Evolutionary conservation across 2,797 vertebrate species (phyloP).

Genomic region (Xenopus petersii): DNA sequence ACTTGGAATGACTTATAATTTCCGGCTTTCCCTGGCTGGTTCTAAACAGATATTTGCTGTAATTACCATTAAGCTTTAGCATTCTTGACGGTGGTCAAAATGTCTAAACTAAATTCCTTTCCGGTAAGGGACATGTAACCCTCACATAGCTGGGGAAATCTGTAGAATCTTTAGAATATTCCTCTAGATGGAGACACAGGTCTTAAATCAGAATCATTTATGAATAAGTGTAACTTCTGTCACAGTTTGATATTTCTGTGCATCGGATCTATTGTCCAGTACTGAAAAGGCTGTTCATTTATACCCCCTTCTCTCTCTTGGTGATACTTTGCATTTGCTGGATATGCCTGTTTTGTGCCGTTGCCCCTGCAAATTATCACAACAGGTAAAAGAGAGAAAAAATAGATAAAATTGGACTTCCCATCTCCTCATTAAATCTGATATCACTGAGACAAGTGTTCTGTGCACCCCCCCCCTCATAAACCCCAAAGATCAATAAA

Average conservation of each 20-base stretch:
- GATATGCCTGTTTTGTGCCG: neutral
- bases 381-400: constrained; percentile 1
- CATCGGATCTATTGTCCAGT: neutral
- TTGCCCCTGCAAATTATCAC: neutral
- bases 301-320: neutral
- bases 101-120: neutral
- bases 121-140: neutral
- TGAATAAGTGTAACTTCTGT: constrained; percentile 3
- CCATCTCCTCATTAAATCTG: constrained; percentile 48
- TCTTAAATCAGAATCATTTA: neutral
- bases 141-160: neutral
- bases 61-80: too few relatives aligned
- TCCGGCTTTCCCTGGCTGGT: too few relatives aligned
- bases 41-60: too few relatives aligned
- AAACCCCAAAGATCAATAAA: constrained; percentile 43
- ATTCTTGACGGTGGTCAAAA: too few relatives aligned
- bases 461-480: constrained; percentile 34
- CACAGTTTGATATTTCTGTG: neutral
- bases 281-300: constrained; percentile 1
- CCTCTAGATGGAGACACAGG: constrained; percentile 8
- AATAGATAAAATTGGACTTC: constrained; percentile 38
- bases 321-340: neutral
- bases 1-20: too few relatives aligned
- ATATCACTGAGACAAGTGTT: constrained; percentile 44
- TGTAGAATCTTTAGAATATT: neutral